Base-by-base conservation (phyloP, 2,888 invertebrate genomes). In the Ornithoptera priamus region DNA sequence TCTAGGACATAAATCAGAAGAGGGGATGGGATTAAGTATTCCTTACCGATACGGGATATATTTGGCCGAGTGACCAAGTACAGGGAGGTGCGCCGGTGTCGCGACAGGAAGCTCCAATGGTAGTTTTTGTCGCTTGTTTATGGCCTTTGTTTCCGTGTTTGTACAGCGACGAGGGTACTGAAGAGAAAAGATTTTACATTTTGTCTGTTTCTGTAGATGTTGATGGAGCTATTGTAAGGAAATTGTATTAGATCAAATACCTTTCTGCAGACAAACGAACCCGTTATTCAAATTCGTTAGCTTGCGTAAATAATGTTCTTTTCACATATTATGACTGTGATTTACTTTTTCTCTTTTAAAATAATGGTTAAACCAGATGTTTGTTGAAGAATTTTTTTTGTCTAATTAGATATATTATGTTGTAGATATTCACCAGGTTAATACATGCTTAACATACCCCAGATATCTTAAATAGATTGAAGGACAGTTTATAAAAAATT, bases 81-180 rank as follows among this genome's bases (percentile, higher is more conserved):
- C 73, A 75, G 73, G 75, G 75, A 76, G 73, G 72, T 62, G 69
- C 53, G 58, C 24, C 60, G 68, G 68, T 71, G 77, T 76, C 77
- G 75, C 78, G 80, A 80, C 84, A 83, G 87, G 87, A 87, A 87
- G 76, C 80, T 76, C 80, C 78, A 84, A 84, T 78, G 80, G 78
- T 81, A 82, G 77, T 84, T 85, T 83, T 81, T 80, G 84, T 78
- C 81, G 81, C 76, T 80, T 76, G 79, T 84, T 87, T 87, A 87
- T 78, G 75, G 80, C 77, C 80, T 81, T 80, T 79, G 81, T 82
- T 87, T 86, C 83, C 83, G 81, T 86, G 82, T 85, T 85, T 85
- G 80, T 76, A 75, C 74, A 72, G 73, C 66, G 72, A 62, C 68
- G 65, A 71, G 73, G 65, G 70, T 72, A 39, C 39, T 68, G 72